These are phyloP conservation scores for Cassiopea xamachana DNA, from an alignment of 30 jellyfish, hydroid and myxozoan genomes.

Conservation along the genomic window DNA sequence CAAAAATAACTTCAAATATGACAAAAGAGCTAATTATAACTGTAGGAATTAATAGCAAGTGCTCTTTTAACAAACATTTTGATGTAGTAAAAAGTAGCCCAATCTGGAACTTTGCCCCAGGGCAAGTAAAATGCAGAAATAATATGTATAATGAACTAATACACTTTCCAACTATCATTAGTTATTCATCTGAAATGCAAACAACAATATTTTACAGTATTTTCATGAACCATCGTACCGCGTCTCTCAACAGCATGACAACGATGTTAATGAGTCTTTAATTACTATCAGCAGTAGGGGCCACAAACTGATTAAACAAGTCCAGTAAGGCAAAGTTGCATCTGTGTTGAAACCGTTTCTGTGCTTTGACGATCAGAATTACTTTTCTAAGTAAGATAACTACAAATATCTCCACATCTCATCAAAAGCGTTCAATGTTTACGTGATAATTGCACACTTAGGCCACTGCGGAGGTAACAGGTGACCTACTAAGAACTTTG, in stretches of 20 bases:
- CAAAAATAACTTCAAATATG: too few species aligned
- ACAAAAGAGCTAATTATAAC: too few species aligned
- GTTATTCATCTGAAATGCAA: too few species aligned
- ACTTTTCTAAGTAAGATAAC: not conserved
- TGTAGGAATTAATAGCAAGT: too few species aligned
- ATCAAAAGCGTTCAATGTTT: not conserved
- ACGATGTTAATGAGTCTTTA: not conserved
- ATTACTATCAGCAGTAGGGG: not conserved
- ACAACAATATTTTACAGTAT: too few species aligned
- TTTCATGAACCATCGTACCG: not conserved
- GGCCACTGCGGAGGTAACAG: constrained; percentile 6
- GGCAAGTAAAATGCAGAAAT: too few species aligned
- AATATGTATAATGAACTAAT: too few species aligned
- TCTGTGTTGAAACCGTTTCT: too few species aligned
- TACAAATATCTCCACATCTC: not conserved
- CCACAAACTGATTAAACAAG: not conserved
- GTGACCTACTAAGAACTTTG: constrained; percentile 15
- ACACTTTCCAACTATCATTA: too few species aligned
- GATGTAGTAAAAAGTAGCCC: too few species aligned
- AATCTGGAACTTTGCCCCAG: too few species aligned
- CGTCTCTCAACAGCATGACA: not conserved
- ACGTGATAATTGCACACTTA: not conserved
- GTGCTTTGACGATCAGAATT: not conserved
- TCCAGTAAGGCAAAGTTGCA: not conserved
- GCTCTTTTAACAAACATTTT: too few species aligned